A percentile compares a stretch with the other conserved stretches of the same genome.
phyloP scores from a whole-genome alignment of 2,888 invertebrate genomes.

The Fabriciana adippe region DNA sequence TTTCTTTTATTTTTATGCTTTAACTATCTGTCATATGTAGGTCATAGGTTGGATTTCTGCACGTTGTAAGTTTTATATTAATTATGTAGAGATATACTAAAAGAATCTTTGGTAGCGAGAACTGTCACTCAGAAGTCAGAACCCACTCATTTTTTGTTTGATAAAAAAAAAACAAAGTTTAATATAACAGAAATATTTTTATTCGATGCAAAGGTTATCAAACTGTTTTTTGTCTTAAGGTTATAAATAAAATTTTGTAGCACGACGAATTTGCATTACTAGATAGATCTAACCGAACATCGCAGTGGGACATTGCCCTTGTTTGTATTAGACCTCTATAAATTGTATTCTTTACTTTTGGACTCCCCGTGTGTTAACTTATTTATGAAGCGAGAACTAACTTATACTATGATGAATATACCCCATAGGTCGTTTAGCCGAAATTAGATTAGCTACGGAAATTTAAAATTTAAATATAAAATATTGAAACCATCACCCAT shows the following conservation, averaged over 20 bases:
- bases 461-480: slow-evolving; percentile 28
- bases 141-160: no score
- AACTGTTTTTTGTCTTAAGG: slow-evolving; percentile 18
- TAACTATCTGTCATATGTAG: neutral
- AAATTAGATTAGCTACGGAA: slow-evolving; percentile 50
- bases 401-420: slow-evolving; percentile 59
- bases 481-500: slow-evolving; percentile 6
- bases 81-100: no score
- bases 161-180: no score
- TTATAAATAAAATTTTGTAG: slow-evolving; percentile 9
- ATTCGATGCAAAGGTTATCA: slow-evolving; percentile 14
- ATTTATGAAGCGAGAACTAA: slow-evolving; percentile 66
- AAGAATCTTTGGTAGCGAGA: no score
- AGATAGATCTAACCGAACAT: slow-evolving; percentile 47
- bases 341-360: slow-evolving; percentile 66
- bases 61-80: no score
- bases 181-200: slow-evolving; percentile 8
- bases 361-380: slow-evolving; percentile 61
- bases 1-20: neutral
- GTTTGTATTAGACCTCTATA: slow-evolving; percentile 67
- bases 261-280: slow-evolving; percentile 54
- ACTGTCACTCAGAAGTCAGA: no score
- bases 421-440: slow-evolving; percentile 49
- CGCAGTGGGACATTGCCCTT: slow-evolving; percentile 66
- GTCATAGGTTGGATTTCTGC: no score